A percentile compares a stretch with the other conserved stretches of the same genome.
phyloP scores from a whole-genome alignment of 2,113 vertebrate species.

The Catagonus wagneri region DNA sequence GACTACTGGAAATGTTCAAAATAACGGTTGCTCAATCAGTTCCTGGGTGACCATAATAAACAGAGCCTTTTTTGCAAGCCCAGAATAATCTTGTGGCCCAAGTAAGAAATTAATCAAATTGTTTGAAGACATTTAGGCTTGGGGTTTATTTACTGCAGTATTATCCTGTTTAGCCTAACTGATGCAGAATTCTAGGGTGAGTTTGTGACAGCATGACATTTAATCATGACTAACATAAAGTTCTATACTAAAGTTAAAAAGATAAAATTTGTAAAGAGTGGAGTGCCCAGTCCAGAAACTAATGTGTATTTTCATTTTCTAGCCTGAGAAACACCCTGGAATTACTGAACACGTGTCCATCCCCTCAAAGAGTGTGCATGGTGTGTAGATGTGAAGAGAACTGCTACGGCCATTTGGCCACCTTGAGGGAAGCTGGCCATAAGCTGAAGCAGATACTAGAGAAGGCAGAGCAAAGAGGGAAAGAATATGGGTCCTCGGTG shows the following conservation, averaged over 20 bases:
- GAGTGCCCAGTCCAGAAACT: background rate
- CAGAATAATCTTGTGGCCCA: background rate
- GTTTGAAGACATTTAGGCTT: background rate
- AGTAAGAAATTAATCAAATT: background rate
- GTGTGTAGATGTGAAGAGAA: background rate
- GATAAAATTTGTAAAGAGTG: background rate
- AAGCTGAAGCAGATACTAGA: background rate
- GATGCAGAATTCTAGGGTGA: background rate
- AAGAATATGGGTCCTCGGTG: background rate
- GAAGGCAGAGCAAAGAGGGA: background rate
- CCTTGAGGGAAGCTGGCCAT: background rate
- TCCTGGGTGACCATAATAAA: background rate
- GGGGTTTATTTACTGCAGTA: background rate
- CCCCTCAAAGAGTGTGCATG: background rate
- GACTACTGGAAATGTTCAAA: background rate
- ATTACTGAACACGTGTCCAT: background rate
- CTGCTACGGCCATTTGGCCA: background rate
- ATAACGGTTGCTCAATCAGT: background rate
- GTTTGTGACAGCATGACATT: background rate
- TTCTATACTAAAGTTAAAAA: background rate
- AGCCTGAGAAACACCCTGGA: background rate
- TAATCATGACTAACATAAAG: background rate
- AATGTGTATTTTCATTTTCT: background rate
- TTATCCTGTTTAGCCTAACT: background rate
- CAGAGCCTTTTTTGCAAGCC: background rate